A percentile compares a stretch with the other conserved stretches of the same genome.
phyloP scores from a whole-genome alignment of 2,797 vertebrate species.

The Premnoplex brunnescens region DNA sequence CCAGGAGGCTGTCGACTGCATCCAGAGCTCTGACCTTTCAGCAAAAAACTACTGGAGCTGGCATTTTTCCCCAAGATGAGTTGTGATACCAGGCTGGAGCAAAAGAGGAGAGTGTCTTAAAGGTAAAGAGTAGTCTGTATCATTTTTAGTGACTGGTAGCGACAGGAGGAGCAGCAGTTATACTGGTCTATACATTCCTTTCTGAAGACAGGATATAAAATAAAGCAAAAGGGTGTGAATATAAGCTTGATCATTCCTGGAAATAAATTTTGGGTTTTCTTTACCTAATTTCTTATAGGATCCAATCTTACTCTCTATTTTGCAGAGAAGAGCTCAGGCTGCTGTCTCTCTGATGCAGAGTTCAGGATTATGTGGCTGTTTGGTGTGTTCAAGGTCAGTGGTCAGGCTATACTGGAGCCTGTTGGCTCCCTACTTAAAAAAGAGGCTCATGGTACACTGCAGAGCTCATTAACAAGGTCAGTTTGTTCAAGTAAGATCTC shows the following conservation, averaged over 20 bases:
- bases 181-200: not conserved
- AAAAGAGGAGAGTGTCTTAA: not conserved
- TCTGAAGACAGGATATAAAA: not conserved
- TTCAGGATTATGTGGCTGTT: not conserved
- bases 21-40: not conserved
- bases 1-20: fast-evolving
- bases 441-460: not conserved
- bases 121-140: not conserved
- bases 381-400: not conserved
- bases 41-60: not conserved
- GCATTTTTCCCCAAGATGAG: not conserved
- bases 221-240: not conserved
- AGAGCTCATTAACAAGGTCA: not conserved
- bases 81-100: not conserved
- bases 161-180: not conserved
- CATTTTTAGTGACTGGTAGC: not conserved
- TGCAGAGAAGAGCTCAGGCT: not conserved
- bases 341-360: not conserved
- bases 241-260: not conserved
- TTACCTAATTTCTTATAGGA: not conserved
- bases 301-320: not conserved
- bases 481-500: not conserved
- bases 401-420: not conserved
- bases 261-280: not conserved
- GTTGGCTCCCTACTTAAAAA: not conserved